These are phyloP conservation scores for Caenorhabditis angaria DNA, from an alignment of 2,888 invertebrate species.

Conservation along the genomic window DNA sequence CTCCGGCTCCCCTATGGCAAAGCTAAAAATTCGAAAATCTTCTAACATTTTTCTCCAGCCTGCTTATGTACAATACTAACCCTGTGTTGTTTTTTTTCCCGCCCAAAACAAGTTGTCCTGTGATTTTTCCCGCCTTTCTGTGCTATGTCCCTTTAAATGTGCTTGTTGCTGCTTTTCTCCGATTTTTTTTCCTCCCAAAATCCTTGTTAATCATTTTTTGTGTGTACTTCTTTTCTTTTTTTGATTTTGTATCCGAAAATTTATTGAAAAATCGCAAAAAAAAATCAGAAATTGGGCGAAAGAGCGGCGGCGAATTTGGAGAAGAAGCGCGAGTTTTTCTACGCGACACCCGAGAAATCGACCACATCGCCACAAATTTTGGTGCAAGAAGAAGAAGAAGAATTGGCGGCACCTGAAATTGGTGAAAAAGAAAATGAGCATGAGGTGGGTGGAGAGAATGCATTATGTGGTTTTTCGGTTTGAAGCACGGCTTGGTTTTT, in stretches of 20 bases:
- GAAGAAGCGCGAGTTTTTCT: background rate
- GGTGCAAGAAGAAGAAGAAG: conserved; percentile 8
- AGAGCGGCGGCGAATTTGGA: conserved; percentile 7
- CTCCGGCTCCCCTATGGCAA: background rate
- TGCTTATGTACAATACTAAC: too few species aligned
- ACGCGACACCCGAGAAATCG: background rate
- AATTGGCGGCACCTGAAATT: conserved; percentile 5
- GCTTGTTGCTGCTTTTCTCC: background rate
- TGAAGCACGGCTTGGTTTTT: conserved; percentile 5
- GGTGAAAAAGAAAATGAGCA: conserved; percentile 17
- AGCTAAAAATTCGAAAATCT: too few species aligned
- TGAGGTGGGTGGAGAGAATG: conserved; percentile 26
- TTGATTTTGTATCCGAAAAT: background rate
- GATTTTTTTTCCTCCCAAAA: conserved; percentile 8
- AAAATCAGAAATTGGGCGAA: conserved; percentile 6
- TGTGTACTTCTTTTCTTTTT: conserved; percentile 5
- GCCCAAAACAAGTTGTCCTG: background rate
- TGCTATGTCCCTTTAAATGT: background rate
- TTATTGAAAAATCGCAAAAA: background rate
- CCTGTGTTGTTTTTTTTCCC: background rate
- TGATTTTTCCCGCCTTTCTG: background rate
- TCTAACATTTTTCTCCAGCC: too few species aligned
- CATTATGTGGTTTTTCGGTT: background rate
- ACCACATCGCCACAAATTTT: background rate
- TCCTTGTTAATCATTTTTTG: too few species aligned